These are phyloP conservation scores for Cuculus canorus DNA, from an alignment of 2,797 vertebrate species.

Conservation along the genomic window DNA sequence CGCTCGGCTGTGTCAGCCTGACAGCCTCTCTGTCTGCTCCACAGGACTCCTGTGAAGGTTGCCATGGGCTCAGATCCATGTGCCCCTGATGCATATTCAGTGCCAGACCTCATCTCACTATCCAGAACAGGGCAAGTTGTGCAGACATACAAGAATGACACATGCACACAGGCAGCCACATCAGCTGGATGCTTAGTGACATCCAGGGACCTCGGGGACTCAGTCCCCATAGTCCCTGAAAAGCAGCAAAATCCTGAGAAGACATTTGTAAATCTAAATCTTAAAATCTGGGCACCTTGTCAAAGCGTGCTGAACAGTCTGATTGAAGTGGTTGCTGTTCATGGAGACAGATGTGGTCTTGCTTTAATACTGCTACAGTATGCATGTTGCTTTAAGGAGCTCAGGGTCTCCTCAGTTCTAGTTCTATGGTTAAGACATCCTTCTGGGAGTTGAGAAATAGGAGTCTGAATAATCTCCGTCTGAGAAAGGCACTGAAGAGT, in stretches of 20 bases:
- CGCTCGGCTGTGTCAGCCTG: conserved; percentile 63
- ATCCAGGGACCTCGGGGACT: not conserved
- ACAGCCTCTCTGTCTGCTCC: conserved; percentile 67
- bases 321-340: not conserved
- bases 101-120: conserved; percentile 52
- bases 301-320: not conserved
- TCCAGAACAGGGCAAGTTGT: conserved; percentile 9
- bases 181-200: not conserved
- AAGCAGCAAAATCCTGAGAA: not conserved
- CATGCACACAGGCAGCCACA: not conserved
- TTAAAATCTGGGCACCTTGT: not conserved
- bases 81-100: conserved; percentile 69
- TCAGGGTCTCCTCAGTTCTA: not conserved
- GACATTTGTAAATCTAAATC: conserved; percentile 15
- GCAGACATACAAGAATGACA: conserved; percentile 26
- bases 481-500: not conserved
- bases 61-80: conserved; percentile 66
- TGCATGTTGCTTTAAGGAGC: not conserved
- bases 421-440: not conserved
- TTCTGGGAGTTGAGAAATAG: not conserved
- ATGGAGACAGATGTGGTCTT: not conserved
- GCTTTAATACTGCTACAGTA: not conserved
- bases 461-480: not conserved
- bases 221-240: not conserved
- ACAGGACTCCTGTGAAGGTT: conserved; percentile 64